These are phyloP conservation scores for Synanthedon andrenaeformis DNA, from an alignment of 2,888 invertebrate species.

Conservation along the genomic window DNA sequence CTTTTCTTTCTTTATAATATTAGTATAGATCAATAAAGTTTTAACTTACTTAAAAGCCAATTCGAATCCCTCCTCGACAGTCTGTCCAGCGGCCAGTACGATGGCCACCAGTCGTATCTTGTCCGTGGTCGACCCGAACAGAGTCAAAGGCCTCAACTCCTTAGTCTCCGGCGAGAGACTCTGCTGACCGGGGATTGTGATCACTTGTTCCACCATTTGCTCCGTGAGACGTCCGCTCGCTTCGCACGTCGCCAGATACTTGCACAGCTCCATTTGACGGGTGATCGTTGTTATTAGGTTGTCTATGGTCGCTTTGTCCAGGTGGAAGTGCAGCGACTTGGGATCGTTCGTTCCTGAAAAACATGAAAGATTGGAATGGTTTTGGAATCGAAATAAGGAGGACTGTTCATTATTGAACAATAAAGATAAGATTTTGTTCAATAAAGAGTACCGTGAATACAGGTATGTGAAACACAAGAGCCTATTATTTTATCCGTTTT, in stretches of 20 bases:
- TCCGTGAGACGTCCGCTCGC: constrained; percentile 55
- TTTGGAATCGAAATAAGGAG: no score
- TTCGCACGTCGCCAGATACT: constrained; percentile 77
- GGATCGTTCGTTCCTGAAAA: constrained; percentile 53
- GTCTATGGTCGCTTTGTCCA: constrained; percentile 79
- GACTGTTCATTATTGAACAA: no score
- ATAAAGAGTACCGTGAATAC: no score
- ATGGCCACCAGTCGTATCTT: constrained; percentile 78
- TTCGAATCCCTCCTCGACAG: constrained; percentile 78
- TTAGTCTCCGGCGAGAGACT: constrained; percentile 13
- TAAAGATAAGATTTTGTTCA: no score
- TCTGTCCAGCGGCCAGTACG: constrained; percentile 74
- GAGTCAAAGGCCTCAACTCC: constrained; percentile 71
- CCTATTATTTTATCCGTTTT: no score
- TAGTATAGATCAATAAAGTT: no score
- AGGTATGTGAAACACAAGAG: no score
- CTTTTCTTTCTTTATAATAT: no score
- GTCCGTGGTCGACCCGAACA: constrained; percentile 78
- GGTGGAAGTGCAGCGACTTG: constrained; percentile 75
- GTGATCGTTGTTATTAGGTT: constrained; percentile 83
- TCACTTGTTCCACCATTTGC: constrained; percentile 40
- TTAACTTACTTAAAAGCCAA: constrained; percentile 74
- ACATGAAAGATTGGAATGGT: no score
- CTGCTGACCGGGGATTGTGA: constrained; percentile 30
- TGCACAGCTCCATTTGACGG: constrained; percentile 84